Base-by-base conservation (phyloP, 2,888 invertebrate genomes). In the Rotaria magnacalcarata region DNA sequence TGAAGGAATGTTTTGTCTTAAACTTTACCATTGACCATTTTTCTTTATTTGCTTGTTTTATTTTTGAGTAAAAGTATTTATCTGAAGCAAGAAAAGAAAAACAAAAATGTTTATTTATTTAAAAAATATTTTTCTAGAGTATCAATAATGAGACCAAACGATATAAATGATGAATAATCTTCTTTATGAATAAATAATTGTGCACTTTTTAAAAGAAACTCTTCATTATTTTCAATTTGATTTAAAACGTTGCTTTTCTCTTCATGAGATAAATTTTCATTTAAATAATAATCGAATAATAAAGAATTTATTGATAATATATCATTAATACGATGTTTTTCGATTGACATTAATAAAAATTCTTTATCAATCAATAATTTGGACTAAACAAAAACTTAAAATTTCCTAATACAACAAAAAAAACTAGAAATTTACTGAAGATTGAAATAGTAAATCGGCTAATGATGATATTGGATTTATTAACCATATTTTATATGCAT, bases 401-500 rank as follows among this genome's bases (percentile, higher is more conserved):
- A n/a, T 47, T 47, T 47, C 5, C n/a, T 47, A 4, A 0, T 11
- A 27, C 7, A 27, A 14, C 11, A 8, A 11, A 47, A 24, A 80
- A 14, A 19, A 27, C 16, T 14, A 67, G 34, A 2, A 27, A 34
- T 34, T 19, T 67, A 67, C 67, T 14, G 67, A 34, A 19, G 67
- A 67, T 67, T 34, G 67, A 67, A 67, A 67, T 2, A 67, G 19
- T 67, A 67, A 34, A 16, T 27, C 34, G 19, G 16, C 34, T 7
- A 67, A 67, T 34, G 67, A 67, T 19, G 67, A 67, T 47, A 80
- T 80, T 47, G 80, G 80, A 47, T 80, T 10, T 47, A 80, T 80
- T 34, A 80, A 43, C 80, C 80, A 80, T 80, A 80, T 21, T 80
- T 80, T 80, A 24, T 80, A 80, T 43, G 80, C 80, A 47, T 80